Evolutionary conservation across 2,888 invertebrate genomes (phyloP), one percentile per base, ranked within the genome.

Genomic region (Sthenelais limicola): DNA sequence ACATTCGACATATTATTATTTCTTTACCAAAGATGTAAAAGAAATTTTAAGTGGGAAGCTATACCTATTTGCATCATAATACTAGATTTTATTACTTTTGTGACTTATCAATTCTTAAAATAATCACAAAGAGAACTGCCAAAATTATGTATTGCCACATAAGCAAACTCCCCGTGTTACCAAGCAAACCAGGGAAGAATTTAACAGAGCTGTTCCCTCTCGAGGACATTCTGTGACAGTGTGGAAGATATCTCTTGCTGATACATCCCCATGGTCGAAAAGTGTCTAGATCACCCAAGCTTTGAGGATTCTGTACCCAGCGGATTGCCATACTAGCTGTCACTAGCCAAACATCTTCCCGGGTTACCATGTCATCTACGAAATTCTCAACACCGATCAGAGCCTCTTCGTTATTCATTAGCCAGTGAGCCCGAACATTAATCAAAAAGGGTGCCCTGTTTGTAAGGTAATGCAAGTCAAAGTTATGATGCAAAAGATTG

Each of bases 251-350:
- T 1, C 62, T 3, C 35, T 43, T 12, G 9, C 24, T 7, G 4
- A 38, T 9, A 62, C 62, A 62, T 5, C 62, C 62, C 68, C 68
- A 68, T 12, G 47, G 49, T n/a, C n/a, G 7, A 43, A 68, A 68
- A 4, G 28, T 21, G 47, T 68, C 49, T 30, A 68, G 28, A 9
- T 48, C 2, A 9, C 68, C 49, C 48, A 68, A n/a, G 18, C 26
- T 28, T 2, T 32, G 26, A 5, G 68, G 68, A 1, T 18, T 48
- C 1, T 32, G 26, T 1, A 28, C 32, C 68, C 68, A 68, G 9
- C 48, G 48, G 18, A 68, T 49, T 15, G 49, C 47, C 68, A 48
- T 47, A 18, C n/a, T 9, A 32, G 30, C 49, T 1, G 68, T 21
- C 15, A 68, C 21, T 1, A 68, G 5, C 68, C 68, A 68, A 47